phyloP scores from a whole-genome alignment of 1,140 invertebrate genomes.

The Caenorhabditis remanei region DNA sequence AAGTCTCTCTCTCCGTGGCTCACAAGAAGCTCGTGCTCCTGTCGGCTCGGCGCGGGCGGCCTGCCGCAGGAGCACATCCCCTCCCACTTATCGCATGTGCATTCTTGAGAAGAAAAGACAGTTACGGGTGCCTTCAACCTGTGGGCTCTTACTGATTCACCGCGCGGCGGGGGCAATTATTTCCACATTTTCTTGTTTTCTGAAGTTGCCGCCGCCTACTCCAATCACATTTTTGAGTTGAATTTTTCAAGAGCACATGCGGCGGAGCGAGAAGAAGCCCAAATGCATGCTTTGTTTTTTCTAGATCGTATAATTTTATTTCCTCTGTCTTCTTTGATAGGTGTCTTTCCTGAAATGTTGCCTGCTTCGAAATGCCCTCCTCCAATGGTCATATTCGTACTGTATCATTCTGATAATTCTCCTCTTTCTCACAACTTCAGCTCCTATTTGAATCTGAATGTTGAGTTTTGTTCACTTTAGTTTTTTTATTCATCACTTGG shows the following conservation, averaged over 20 bases:
- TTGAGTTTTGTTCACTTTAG: no score
- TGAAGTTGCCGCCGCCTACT: conserved; percentile 28
- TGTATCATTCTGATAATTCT: no score
- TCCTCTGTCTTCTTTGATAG: no score
- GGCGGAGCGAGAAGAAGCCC: not conserved
- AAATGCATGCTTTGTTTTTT: not conserved
- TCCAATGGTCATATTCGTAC: no score
- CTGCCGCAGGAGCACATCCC: conserved; percentile 1
- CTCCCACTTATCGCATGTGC: conserved; percentile 54
- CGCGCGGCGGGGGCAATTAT: not conserved
- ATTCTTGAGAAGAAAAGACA: conserved; percentile 33
- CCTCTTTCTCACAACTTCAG: no score
- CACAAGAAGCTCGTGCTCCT: conserved; percentile 54
- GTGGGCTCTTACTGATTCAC: not conserved
- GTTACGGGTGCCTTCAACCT: not conserved
- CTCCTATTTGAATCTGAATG: no score
- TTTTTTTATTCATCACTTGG: no score
- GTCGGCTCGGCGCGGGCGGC: not conserved
- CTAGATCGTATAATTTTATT: no score
- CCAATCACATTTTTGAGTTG: not conserved
- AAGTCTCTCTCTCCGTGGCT: not conserved
- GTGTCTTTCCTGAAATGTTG: no score
- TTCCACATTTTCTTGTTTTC: conserved; percentile 46
- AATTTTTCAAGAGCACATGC: not conserved
- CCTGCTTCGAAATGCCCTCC: no score